Base-by-base conservation (phyloP, 2,797 vertebrate genomes). In the Coilia nasus region DNA sequence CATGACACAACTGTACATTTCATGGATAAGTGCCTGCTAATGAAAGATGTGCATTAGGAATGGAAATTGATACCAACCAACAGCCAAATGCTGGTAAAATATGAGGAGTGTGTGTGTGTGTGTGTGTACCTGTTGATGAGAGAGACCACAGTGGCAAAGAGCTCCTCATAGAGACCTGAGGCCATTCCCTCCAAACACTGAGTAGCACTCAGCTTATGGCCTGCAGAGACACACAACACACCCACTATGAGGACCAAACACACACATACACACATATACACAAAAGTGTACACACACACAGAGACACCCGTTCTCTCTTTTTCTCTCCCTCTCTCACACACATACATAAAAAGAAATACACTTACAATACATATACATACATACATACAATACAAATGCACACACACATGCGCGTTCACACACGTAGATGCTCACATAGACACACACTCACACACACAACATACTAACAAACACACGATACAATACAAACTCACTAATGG, bases 171-270 rank as follows among this genome's bases (percentile, higher is more conserved):
- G 35, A 99, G 96, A 56, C 98, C 98, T 0, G 95, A 91, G 0
- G 97, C 97, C 97, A 99, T 98, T 0, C 98, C 98, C 10, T 97
- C 94, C 9, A 99, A 95, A 44, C 98, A 99, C 91, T 99, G 97
- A 83, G 87, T 67, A 0, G 97, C 97, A 0, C 95, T 97, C 94
- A 99, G 85, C 90, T 97, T 96, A 0, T 95, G 97, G 80, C 96
- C 98, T 98, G 89, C 62, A 67, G 71, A 78, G 1, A 59, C 15
- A 44, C 71, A 41, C 25, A 67, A 14, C 23, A 67, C 62, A 35
- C 11, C 25, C 31, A 14, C 3, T 28, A 71, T 31, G 25, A 71
- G 28, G 25, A 71, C 64, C 14, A 15, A 41, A 31, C n/a, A 81
- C 78, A 89, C 50, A 75, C 41, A 81, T 3, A 67, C 41, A 62